Evolutionary conservation across 2,113 vertebrate species (phyloP).

Genomic region (Glaucomys volans): DNA sequence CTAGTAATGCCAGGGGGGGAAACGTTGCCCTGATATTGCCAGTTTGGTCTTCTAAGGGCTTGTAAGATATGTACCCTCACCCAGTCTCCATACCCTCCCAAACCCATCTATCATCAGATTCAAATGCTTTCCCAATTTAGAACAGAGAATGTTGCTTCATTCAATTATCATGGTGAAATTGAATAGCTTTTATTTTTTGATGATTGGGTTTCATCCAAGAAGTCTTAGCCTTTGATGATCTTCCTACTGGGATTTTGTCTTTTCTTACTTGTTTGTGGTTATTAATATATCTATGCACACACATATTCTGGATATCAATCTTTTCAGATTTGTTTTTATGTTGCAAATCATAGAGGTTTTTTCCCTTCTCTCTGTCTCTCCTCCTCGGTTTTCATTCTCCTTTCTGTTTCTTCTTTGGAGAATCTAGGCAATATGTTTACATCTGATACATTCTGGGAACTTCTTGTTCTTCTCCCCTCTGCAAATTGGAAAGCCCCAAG

Average conservation of each 20-base stretch:
- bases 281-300: neutral
- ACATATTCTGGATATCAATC: neutral
- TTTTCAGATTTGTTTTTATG: neutral
- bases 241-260: neutral
- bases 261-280: neutral
- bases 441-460: neutral
- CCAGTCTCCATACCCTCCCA: neutral
- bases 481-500: neutral
- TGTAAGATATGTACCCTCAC: too few relatives aligned
- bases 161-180: neutral
- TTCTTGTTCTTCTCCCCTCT: neutral
- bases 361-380: neutral
- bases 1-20: neutral
- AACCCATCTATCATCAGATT: neutral
- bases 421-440: neutral
- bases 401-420: neutral
- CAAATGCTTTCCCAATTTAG: neutral
- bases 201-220: neutral
- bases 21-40: neutral
- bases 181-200: neutral
- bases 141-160: neutral
- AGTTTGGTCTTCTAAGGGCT: neutral
- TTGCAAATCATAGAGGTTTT: neutral
- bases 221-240: neutral
- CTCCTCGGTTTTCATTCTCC: neutral